Evolutionary conservation across 2,888 invertebrate genomes (phyloP).

Genomic region (Candidula unifasciata): DNA sequence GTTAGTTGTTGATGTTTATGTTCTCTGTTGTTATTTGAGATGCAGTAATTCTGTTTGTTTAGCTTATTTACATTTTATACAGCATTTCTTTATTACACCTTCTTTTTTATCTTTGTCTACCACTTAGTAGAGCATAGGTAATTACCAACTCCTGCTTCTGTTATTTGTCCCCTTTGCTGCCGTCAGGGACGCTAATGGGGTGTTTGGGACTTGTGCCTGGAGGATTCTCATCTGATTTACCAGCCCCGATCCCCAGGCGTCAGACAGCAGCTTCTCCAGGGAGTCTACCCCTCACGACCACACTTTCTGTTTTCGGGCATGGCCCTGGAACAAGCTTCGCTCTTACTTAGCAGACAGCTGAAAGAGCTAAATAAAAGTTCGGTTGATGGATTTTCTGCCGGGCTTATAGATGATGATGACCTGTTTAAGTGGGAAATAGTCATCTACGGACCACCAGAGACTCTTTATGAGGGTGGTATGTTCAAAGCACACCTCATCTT

Average conservation of each 20-base stretch:
- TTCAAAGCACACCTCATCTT: slow-evolving; percentile 99
- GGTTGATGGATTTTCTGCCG: slow-evolving; percentile 99
- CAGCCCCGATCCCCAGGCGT: slow-evolving; percentile 7
- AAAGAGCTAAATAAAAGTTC: slow-evolving; percentile 97
- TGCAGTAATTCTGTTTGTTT: neutral
- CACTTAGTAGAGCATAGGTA: too few relatives aligned
- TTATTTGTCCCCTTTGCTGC: too few relatives aligned
- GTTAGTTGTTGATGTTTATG: neutral
- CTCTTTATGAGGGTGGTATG: slow-evolving; percentile 98
- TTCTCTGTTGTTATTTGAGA: neutral
- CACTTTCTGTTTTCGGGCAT: slow-evolving; percentile 55
- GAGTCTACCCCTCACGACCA: slow-evolving; percentile 4
- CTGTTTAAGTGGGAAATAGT: slow-evolving; percentile 99
- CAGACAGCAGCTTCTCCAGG: slow-evolving; percentile 17
- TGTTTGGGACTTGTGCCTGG: too few relatives aligned
- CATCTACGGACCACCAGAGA: slow-evolving; percentile 99
- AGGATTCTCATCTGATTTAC: too few relatives aligned
- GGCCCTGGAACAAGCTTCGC: slow-evolving; percentile 69
- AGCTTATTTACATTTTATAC: neutral
- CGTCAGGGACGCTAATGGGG: too few relatives aligned
- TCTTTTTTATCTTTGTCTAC: too few relatives aligned
- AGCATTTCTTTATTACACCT: neutral
- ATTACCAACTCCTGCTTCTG: too few relatives aligned
- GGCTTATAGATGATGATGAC: slow-evolving; percentile 99
- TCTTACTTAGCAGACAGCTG: slow-evolving; percentile 70